Evolutionary conservation across 1,140 invertebrate species (phyloP), one percentile per base, ranked within the genome.

Genomic region (Aphelenchoides fujianensis): DNA sequence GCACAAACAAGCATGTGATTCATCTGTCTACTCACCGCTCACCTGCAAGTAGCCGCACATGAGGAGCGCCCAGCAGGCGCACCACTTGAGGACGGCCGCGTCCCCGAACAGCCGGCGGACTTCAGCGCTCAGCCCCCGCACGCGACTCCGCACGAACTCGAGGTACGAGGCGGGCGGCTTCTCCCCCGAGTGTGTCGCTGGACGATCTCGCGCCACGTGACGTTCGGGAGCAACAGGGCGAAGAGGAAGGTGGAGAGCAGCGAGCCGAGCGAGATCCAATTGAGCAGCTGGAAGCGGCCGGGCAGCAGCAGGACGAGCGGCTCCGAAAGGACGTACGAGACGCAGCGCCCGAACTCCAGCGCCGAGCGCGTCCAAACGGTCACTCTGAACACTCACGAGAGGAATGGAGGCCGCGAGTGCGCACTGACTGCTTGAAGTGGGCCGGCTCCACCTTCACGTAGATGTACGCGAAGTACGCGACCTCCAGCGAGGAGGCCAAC

Each of bases 381-480:
- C 1, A 92, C 91, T 73, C 88, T 87, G 77, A 92, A 80, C 37
- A 54, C 27, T 23, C 31, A 35, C 19, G 3, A 70, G 2, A 41
- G n/a, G 5, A 34, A 41, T 75, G n/a, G 23, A 68, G n/a, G n/a
- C n/a, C 12, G n/a, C n/a, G n/a, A n/a, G n/a, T n/a, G n/a, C n/a
- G n/a, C n/a, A n/a, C n/a, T n/a, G n/a, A 73, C 74, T 37, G 23
- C 41, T 55, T 89, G 82, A 91, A 93, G 77, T 90, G 88, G 27
- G 88, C 84, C 74, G 87, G 88, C 69, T 90, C 88, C 52, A 95
- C 92, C 88, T 93, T 92, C 9, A 92, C 92, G 86, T 95, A 96
- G 74, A 95, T 92, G 80, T 95, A 96, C 0, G 92, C 93, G 74
- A 90, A 92, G 85, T 95, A 95, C 0, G 92, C 93, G 0, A 95